Evolutionary conservation across 1,140 invertebrate genomes (phyloP).

Genomic region (Drosophila kepulauana): DNA sequence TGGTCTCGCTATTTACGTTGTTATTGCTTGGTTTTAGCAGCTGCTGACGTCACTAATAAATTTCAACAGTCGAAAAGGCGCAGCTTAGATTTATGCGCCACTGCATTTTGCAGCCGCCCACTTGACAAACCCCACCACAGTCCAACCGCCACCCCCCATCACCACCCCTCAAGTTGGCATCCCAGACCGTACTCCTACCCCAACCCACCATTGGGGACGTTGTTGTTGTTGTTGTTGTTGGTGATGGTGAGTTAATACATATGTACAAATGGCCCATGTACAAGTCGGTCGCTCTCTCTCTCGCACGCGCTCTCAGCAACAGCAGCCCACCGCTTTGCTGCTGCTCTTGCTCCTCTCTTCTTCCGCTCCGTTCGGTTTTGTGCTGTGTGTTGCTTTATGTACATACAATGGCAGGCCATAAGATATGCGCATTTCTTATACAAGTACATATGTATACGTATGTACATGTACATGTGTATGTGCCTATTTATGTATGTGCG

Average conservation of each 20-base stretch:
- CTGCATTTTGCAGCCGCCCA: constrained; percentile 48
- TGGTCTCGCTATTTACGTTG: constrained; percentile 17
- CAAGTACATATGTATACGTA: constrained; percentile 20
- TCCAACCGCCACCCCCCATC: constrained; percentile 10
- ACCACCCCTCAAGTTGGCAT: constrained; percentile 7
- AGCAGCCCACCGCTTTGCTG: constrained; percentile 44
- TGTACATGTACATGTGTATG: constrained; percentile 26
- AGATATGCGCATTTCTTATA: constrained; percentile 83
- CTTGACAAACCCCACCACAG: constrained; percentile 25
- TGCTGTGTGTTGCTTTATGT: constrained; percentile 55
- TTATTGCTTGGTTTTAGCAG: constrained; percentile 10
- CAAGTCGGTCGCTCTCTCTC: constrained; percentile 67
- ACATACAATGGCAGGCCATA: constrained; percentile 74
- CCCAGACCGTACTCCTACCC: constrained; percentile 28
- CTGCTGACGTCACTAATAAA: constrained; percentile 52
- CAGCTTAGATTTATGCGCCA: constrained; percentile 59
- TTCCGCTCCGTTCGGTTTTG: constrained; percentile 39
- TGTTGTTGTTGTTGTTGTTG: neutral
- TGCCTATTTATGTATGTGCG: constrained; percentile 45
- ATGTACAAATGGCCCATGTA: constrained; percentile 61
- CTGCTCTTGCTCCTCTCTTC: constrained; percentile 38
- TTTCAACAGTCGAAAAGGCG: constrained; percentile 38
- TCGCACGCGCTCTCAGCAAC: constrained; percentile 49
- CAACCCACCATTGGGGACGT: constrained; percentile 43
- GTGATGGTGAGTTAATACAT: constrained; percentile 72